Conservation (phyloP, 2,797 vertebrate species). For the Pseudochaenichthys georgianus region DNA sequence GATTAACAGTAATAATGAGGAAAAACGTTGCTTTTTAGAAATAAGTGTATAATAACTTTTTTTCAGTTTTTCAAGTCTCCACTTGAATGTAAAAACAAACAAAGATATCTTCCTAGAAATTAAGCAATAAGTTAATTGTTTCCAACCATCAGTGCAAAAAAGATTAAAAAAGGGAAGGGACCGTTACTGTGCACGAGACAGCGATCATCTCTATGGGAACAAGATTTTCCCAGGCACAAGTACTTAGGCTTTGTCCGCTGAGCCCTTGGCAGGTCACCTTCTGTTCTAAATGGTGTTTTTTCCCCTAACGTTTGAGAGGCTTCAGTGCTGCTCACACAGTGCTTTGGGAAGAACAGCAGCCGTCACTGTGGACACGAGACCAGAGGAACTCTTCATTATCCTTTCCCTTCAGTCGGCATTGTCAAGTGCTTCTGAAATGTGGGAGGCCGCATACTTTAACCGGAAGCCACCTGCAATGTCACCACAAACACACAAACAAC, state of each 20-base stretch:
- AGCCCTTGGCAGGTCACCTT: conserved; percentile 48
- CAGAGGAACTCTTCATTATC: conserved; percentile 48
- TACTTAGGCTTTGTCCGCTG: conserved; percentile 49
- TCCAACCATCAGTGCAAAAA: conserved; percentile 85
- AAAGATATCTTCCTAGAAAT: conserved; percentile 59
- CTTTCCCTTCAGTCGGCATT: conserved; percentile 88
- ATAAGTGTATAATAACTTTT: conserved; percentile 56
- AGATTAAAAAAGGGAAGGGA: conserved; percentile 59
- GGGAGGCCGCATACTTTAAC: conserved; percentile 92
- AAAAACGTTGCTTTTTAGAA: conserved; percentile 68
- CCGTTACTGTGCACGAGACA: conserved; percentile 16
- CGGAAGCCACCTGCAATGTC: conserved; percentile 91
- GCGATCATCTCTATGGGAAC: conserved; percentile 43
- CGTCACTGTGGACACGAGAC: conserved; percentile 18
- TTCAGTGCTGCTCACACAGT: conserved; percentile 12
- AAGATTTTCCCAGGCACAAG: conserved; percentile 68
- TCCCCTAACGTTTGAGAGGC: conserved; percentile 37
- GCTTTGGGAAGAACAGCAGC: conserved; percentile 18
- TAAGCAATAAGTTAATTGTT: conserved; percentile 77
- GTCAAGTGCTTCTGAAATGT: conserved; percentile 92
- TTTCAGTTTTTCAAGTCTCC: conserved; percentile 16
- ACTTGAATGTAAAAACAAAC: conserved; percentile 62
- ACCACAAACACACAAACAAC: conserved; percentile 17
- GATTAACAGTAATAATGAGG: conserved; percentile 51
- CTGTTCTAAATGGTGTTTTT: conserved; percentile 10